Conservation (phyloP, 2,888 invertebrate genomes). For the Rhagium mordax region DNA sequence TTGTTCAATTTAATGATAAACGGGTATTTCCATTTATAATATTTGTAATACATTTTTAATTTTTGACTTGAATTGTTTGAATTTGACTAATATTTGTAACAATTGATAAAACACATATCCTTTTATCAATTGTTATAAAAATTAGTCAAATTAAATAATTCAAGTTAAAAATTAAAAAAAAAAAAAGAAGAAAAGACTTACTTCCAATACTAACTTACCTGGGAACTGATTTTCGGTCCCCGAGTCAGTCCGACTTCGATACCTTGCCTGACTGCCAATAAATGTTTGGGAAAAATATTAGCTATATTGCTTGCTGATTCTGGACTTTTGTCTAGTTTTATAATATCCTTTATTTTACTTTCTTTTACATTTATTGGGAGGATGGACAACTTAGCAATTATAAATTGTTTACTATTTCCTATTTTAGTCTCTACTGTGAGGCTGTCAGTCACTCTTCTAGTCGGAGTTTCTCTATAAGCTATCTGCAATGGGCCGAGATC, state of each 20-base stretch:
- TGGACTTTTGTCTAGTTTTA: slow-evolving; percentile 77
- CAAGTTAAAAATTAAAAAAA: too few relatives aligned
- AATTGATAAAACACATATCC: too few relatives aligned
- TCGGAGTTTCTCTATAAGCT: slow-evolving; percentile 88
- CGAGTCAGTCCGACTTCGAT: slow-evolving; percentile 78
- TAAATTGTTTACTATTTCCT: slow-evolving; percentile 75
- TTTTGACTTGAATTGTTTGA: too few relatives aligned
- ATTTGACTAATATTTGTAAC: too few relatives aligned
- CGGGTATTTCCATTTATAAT: too few relatives aligned
- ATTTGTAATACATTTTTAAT: too few relatives aligned
- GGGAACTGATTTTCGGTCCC: slow-evolving; percentile 91
- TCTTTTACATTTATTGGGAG: slow-evolving; percentile 67
- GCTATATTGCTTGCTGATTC: slow-evolving; percentile 81
- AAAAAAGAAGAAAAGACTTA: too few relatives aligned
- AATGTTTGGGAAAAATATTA: slow-evolving; percentile 76
- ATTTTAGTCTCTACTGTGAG: slow-evolving; percentile 77
- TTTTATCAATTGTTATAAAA: too few relatives aligned
- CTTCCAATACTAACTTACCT: too few relatives aligned
- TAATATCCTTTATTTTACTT: slow-evolving; percentile 62
- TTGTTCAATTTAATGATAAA: too few relatives aligned
- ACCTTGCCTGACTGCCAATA: slow-evolving; percentile 83
- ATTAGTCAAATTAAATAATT: too few relatives aligned
- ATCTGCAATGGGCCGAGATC: slow-evolving; percentile 94
- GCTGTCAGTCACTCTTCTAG: slow-evolving; percentile 69
- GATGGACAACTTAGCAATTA: slow-evolving; percentile 77